Evolutionary conservation across 2,113 vertebrate genomes (phyloP).

Genomic region (Syrrhaptes paradoxus): DNA sequence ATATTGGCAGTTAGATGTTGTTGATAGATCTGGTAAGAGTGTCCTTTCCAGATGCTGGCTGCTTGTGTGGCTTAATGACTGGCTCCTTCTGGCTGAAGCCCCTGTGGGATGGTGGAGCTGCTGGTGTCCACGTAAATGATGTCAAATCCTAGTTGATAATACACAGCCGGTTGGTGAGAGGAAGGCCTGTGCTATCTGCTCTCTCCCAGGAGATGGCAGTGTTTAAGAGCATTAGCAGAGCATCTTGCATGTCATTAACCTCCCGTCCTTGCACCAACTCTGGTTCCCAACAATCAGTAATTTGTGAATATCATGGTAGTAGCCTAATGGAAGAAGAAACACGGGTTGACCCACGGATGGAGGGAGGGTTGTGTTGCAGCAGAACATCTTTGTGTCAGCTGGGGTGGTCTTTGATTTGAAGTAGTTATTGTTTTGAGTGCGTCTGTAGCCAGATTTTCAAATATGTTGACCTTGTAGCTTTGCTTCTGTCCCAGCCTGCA

Average conservation of each 20-base stretch:
- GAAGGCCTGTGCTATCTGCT: slow-evolving; percentile 4
- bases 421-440: neutral
- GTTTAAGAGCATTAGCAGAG: slow-evolving; percentile 58
- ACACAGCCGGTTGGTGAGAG: neutral
- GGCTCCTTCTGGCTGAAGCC: neutral
- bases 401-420: neutral
- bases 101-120: neutral
- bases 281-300: neutral
- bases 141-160: neutral
- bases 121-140: neutral
- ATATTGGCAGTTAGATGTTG: neutral
- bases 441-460: neutral
- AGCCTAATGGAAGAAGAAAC: neutral
- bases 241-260: neutral
- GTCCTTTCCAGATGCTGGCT: neutral
- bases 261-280: neutral
- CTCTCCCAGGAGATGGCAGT: slow-evolving; percentile 62
- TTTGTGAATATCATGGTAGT: neutral
- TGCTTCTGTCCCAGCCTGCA: neutral
- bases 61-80: neutral
- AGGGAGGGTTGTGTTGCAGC: neutral
- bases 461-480: neutral
- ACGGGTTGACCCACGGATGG: neutral
- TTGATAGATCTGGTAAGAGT: rapidly evolving
- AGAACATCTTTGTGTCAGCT: neutral